Conservation (phyloP, 2,797 vertebrate species). For the Petrocephalus sullivani region DNA sequence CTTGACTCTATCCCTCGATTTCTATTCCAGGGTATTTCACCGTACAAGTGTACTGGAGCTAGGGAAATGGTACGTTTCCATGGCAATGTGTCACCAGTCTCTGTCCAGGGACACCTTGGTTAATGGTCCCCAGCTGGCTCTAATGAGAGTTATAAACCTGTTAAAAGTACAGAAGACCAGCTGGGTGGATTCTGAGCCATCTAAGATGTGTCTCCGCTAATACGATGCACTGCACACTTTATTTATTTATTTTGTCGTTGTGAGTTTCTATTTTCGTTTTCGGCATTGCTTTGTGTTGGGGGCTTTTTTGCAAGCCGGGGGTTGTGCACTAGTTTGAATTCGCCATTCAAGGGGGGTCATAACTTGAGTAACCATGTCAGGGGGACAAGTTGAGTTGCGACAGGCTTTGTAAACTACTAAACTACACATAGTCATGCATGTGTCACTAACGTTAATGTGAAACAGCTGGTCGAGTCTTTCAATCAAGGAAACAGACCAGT, state of each 20-base stretch:
- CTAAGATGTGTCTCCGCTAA: background rate
- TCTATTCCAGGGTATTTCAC: background rate
- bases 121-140: conserved; percentile 1
- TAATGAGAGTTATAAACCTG: background rate
- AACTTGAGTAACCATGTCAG: no score
- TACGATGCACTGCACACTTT: background rate
- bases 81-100: background rate
- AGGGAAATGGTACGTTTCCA: background rate
- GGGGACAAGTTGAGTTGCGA: no score
- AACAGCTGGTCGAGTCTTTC: no score
- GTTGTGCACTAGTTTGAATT: background rate
- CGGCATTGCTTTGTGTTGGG: background rate
- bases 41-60: background rate
- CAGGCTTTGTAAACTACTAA: no score
- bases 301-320: background rate
- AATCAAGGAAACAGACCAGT: no score
- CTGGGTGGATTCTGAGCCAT: conserved; percentile 1
- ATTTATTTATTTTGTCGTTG: background rate
- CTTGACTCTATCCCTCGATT: background rate
- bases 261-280: background rate
- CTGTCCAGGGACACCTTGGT: background rate
- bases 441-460: no score
- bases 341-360: background rate
- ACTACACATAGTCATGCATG: no score
- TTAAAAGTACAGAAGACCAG: background rate